phyloP scores from a whole-genome alignment of 2,797 vertebrate genomes.

The Mormyrus proboscirostris region DNA sequence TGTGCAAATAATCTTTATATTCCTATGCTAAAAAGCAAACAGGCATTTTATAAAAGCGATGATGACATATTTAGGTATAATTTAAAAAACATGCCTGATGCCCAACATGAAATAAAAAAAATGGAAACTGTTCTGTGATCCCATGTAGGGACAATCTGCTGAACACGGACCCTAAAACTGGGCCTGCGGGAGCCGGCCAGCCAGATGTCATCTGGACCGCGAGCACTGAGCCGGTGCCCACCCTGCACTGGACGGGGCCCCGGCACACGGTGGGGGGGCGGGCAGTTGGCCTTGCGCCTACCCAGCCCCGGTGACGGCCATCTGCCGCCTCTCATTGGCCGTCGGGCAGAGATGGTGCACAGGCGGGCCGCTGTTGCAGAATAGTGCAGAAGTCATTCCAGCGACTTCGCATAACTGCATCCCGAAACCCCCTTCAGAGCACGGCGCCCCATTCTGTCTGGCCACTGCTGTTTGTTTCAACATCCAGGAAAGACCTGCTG shows the following conservation, averaged over 20 bases:
- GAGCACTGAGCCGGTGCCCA: neutral
- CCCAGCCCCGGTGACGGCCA: constrained; percentile 52
- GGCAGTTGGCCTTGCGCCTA: constrained; percentile 37
- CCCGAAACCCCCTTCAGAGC: neutral
- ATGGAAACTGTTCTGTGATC: neutral
- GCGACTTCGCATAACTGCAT: neutral
- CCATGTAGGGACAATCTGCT: constrained; percentile 16
- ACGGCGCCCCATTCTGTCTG: neutral
- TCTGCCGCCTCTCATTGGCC: constrained; percentile 59
- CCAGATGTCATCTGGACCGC: constrained; percentile 21
- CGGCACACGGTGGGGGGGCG: neutral
- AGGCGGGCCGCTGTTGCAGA: constrained; percentile 21
- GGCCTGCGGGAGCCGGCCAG: neutral
- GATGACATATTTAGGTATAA: neutral
- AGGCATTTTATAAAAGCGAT: neutral
- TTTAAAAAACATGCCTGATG: neutral
- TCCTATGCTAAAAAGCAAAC: neutral
- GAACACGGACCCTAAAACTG: neutral
- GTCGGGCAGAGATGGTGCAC: constrained; percentile 48
- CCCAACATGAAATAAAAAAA: neutral
- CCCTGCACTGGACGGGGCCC: neutral
- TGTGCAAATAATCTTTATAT: neutral
- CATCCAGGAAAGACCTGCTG: neutral
- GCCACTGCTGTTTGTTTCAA: neutral
- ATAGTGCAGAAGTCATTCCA: neutral